Evolutionary conservation across 30 jellyfish, hydroid and myxozoan genomes (phyloP), one percentile per base, ranked within the genome.

Genomic region (Hydra vulgaris): DNA sequence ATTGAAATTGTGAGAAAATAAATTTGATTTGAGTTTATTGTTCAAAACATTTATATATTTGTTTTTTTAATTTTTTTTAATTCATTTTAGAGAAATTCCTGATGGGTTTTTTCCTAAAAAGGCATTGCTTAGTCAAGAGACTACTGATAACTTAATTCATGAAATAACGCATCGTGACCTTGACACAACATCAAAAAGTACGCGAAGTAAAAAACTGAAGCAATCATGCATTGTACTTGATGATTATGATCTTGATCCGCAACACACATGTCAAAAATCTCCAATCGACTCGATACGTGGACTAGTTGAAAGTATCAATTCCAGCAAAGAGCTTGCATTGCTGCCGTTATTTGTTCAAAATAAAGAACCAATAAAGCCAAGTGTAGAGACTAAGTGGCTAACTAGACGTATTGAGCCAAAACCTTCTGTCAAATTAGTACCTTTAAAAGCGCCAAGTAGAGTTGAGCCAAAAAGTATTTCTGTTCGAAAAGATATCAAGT

Each of bases 201-300:
- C 77, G 20, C 78, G 85, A 5, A 78, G 85, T 80, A 78, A 78
- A 61, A 78, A 55, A 78, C 23, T 66, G 8, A 78, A 78, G 53
- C 85, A 19, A 23, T 52, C 85, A 12, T 78, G 54, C 53, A 73
- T 73, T 25, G 66, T 73, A 16, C 54, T 26, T n/a, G 81, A 27
- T 25, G 66, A 73, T 21, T 19, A 70, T 21, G 0, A 22, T 17
- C 40, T 70, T 70, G 23, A 53, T 61, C 24, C 79, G 0, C 27
- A 52, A 7, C 66, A 27, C 23, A 15, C 82, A 12, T 40, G 54
- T 25, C 85, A 84, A 18, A 81, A 71, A 53, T 81, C 89, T 23
- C 89, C 89, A 8, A 81, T 81, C 18, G 89, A 81, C 67, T 81
- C 89, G 4, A 72, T 81, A 15, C 26, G 76, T 22, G 89, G 89